These are phyloP conservation scores for Hemicrepidius hirtus DNA, from an alignment of 2,888 invertebrate genomes.

Conservation along the genomic window DNA sequence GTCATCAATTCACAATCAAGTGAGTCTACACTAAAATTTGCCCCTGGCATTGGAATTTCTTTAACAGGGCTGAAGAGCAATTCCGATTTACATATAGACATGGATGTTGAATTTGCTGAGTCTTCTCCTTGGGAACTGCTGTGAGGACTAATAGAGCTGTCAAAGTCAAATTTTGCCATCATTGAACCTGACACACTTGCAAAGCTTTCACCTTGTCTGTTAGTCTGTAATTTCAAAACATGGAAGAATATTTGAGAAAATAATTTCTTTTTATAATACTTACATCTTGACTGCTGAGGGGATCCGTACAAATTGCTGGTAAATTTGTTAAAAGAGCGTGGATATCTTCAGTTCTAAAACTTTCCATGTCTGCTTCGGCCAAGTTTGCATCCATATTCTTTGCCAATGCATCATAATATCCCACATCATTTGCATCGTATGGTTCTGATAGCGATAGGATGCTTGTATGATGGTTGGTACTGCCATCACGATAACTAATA, in stretches of 20 bases:
- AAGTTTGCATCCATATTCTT: constrained; percentile 94
- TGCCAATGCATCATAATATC: constrained; percentile 89
- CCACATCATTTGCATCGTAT: constrained; percentile 79
- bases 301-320: constrained; percentile 79
- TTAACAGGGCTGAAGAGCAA: constrained; percentile 92
- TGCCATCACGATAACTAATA: constrained; percentile 85
- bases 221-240: constrained; percentile 21
- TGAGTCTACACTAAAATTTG: constrained; percentile 92
- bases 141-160: constrained; percentile 84
- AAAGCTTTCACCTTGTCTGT: constrained; percentile 85
- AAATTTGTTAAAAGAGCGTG: constrained; percentile 88
- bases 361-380: constrained; percentile 96
- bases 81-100: constrained; percentile 94
- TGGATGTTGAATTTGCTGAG: constrained; percentile 84
- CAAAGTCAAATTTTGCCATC: constrained; percentile 87
- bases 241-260: too few relatives aligned
- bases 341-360: constrained; percentile 93
- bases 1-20: constrained; percentile 89
- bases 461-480: constrained; percentile 85
- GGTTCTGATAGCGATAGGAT: constrained; percentile 88
- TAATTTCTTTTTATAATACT: too few relatives aligned
- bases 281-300: constrained; percentile 71
- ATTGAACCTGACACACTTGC: constrained; percentile 88
- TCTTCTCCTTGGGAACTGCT: constrained; percentile 87
- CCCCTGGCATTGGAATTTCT: constrained; percentile 82